phyloP scores from a whole-genome alignment of 1,140 invertebrate genomes.

The Drosophila sproati region DNA sequence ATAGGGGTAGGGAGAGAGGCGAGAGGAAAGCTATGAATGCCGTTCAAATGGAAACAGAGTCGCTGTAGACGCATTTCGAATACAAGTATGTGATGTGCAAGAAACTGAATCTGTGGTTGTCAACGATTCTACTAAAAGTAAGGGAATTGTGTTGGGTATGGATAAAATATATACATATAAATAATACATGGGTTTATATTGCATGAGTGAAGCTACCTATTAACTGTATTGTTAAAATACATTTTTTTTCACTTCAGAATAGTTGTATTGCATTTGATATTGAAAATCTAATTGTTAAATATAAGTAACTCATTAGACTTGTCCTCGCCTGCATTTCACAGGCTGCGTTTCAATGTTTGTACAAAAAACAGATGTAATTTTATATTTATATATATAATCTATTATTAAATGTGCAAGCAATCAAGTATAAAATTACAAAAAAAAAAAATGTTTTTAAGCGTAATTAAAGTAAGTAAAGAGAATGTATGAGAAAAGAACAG shows the following conservation, averaged over 20 bases:
- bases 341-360: slow-evolving; percentile 43
- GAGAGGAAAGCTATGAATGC: not conserved
- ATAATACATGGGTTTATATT: slow-evolving; percentile 6
- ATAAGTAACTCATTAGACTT: slow-evolving; percentile 58
- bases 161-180: slow-evolving; percentile 1
- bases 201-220: not conserved
- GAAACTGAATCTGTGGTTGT: slow-evolving; percentile 72
- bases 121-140: slow-evolving; percentile 59
- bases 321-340: slow-evolving; percentile 5
- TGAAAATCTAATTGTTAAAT: slow-evolving; percentile 37
- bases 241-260: not conserved
- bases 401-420: slow-evolving; percentile 21
- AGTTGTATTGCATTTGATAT: slow-evolving; percentile 9
- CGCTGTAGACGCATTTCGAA: slow-evolving; percentile 38
- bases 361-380: slow-evolving; percentile 24
- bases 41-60: slow-evolving; percentile 54
- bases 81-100: slow-evolving; percentile 61
- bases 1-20: slow-evolving; percentile 31
- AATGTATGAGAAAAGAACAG: not conserved
- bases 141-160: slow-evolving; percentile 29
- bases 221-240: not conserved
- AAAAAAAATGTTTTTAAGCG: slow-evolving; percentile 6
- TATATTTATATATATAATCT: slow-evolving; percentile 15
- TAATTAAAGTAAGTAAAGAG: not conserved
- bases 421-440: slow-evolving; percentile 19